A percentile compares a stretch with the other conserved stretches of the same genome.
phyloP scores from a whole-genome alignment of 2,113 vertebrate species.

The Antechinus stuartii region DNA sequence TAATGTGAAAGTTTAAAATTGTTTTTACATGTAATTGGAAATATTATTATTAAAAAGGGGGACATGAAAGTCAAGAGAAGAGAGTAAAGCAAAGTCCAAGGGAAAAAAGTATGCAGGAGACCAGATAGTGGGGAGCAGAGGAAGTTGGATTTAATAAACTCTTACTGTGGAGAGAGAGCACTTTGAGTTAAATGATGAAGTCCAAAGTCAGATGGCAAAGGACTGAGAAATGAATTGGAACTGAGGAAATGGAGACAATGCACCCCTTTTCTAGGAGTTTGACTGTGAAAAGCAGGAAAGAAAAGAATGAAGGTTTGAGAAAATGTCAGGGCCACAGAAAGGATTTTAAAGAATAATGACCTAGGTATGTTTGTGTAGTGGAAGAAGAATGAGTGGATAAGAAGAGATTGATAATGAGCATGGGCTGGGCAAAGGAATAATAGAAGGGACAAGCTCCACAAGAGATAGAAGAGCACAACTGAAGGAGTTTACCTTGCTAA shows the following conservation, averaged over 20 bases:
- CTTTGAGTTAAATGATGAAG: not conserved
- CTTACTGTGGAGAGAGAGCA: not conserved
- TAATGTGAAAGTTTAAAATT: not conserved
- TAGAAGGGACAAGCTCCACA: not conserved
- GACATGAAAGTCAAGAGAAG: not conserved
- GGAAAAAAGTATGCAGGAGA: not conserved
- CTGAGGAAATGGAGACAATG: not conserved
- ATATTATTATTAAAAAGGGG: not conserved
- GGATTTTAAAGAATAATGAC: not conserved
- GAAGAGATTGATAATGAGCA: not conserved
- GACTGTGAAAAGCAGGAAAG: not conserved
- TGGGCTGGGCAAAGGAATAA: not conserved
- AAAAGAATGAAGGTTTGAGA: not conserved
- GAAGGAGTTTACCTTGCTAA: not conserved
- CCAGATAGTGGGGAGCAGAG: not conserved
- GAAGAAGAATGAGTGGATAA: not conserved
- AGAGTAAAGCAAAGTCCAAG: not conserved
- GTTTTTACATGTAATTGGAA: not conserved
- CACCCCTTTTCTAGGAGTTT: not conserved
- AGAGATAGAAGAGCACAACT: not conserved
- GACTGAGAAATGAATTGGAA: not conserved
- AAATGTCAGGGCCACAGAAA: not conserved
- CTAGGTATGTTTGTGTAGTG: not conserved
- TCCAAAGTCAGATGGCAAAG: not conserved
- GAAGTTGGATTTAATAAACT: not conserved